Conservation (phyloP, 64 coral and sea anemone species). For the Porites lutea region DNA sequence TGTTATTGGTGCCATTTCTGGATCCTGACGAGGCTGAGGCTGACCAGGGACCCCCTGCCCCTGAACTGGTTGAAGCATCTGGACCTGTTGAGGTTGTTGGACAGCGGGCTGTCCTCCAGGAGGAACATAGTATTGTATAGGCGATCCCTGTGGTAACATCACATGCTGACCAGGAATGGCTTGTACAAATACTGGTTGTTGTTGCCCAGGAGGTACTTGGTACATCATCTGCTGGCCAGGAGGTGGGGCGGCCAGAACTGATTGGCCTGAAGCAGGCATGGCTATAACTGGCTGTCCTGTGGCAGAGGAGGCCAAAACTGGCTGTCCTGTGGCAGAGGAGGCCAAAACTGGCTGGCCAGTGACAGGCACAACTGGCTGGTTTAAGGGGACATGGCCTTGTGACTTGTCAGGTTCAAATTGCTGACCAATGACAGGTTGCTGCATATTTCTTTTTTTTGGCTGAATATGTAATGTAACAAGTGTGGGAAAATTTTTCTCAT, state of each 20-base stretch:
- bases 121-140: neutral
- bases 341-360: too few species aligned
- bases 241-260: neutral
- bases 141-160: slow-evolving; percentile 7
- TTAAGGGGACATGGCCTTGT: too few species aligned
- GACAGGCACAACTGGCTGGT: too few species aligned
- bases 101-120: neutral
- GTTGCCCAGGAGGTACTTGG: neutral
- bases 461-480: too few species aligned
- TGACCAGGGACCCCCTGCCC: neutral
- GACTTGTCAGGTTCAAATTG: too few species aligned
- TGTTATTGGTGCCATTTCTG: neutral
- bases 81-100: neutral
- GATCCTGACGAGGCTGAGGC: neutral
- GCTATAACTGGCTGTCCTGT: too few species aligned
- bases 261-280: neutral
- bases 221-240: neutral
- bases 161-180: neutral
- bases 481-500: too few species aligned
- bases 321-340: too few species aligned
- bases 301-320: too few species aligned
- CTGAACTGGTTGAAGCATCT: neutral
- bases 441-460: too few species aligned
- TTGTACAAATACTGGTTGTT: neutral
- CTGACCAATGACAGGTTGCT: too few species aligned